Conservation (phyloP, 2,888 invertebrate species). For the Drosophila atripex region DNA sequence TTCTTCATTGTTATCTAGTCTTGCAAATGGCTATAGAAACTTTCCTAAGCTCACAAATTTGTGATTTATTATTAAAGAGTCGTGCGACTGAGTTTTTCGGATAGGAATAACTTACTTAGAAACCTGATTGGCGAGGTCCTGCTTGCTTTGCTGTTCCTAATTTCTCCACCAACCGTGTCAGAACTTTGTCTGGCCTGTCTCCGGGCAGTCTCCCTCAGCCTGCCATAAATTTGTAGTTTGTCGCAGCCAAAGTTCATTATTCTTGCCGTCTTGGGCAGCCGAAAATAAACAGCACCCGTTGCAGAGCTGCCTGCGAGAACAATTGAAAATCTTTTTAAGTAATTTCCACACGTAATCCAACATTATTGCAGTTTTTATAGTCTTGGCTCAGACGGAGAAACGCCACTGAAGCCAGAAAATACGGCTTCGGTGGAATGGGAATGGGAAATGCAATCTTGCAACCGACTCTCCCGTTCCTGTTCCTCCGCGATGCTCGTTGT, state of each 20-base stretch:
- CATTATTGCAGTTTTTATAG: constrained; percentile 62
- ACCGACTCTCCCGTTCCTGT: not conserved
- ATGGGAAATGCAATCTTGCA: constrained; percentile 40
- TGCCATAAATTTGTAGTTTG: constrained; percentile 67
- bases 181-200: constrained; percentile 3
- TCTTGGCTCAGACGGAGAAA: constrained; percentile 41
- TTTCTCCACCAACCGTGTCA: not conserved
- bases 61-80: not conserved
- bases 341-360: constrained; percentile 82
- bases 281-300: constrained; percentile 73
- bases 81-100: not conserved
- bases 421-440: constrained; percentile 29
- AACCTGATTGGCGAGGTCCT: not conserved
- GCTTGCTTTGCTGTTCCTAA: not conserved
- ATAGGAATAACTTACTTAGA: not conserved
- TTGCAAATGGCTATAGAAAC: not conserved
- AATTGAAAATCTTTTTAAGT: constrained; percentile 81
- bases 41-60: not conserved
- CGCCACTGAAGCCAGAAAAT: constrained; percentile 60
- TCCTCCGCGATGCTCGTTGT: constrained; percentile 26
- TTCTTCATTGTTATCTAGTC: too few species aligned
- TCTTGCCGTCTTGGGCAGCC: constrained; percentile 52
- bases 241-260: constrained; percentile 72
- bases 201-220: constrained; percentile 29
- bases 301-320: constrained; percentile 51